phyloP scores from a whole-genome alignment of 2,113 vertebrate species.

The Anseranas semipalmata region DNA sequence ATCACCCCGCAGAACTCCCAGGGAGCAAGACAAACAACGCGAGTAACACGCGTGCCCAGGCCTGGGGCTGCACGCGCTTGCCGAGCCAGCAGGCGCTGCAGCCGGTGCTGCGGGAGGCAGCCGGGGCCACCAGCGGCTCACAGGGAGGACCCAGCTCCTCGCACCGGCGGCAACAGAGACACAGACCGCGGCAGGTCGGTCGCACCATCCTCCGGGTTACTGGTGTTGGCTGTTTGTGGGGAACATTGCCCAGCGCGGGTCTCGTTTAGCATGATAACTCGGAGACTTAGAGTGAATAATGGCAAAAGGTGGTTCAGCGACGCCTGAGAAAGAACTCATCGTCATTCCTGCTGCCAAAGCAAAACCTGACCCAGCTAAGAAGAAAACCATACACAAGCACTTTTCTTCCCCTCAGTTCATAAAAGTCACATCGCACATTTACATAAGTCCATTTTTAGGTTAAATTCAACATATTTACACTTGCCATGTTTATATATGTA shows the following conservation, averaged over 20 bases:
- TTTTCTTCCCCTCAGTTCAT: background rate
- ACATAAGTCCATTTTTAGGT: accelerated
- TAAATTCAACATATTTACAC: background rate
- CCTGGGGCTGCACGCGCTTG: background rate
- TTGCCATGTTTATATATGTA: background rate
- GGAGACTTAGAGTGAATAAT: background rate
- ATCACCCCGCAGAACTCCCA: background rate
- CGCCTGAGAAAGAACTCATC: background rate
- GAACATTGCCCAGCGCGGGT: accelerated
- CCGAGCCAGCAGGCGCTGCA: background rate
- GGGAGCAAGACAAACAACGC: background rate
- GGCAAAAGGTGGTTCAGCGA: background rate
- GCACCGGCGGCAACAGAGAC: background rate
- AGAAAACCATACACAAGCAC: too few species aligned
- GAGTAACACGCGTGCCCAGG: background rate
- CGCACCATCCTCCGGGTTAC: background rate
- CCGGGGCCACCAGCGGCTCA: too few species aligned
- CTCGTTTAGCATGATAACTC: background rate
- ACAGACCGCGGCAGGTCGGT: too few species aligned
- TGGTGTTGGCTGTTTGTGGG: accelerated
- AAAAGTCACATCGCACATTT: accelerated
- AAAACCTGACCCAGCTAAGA: background rate
- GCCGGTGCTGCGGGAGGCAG: too few species aligned
- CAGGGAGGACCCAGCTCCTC: background rate
- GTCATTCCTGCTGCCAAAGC: background rate